Conservation (phyloP, 2,113 vertebrate species). For the Otis tarda region DNA sequence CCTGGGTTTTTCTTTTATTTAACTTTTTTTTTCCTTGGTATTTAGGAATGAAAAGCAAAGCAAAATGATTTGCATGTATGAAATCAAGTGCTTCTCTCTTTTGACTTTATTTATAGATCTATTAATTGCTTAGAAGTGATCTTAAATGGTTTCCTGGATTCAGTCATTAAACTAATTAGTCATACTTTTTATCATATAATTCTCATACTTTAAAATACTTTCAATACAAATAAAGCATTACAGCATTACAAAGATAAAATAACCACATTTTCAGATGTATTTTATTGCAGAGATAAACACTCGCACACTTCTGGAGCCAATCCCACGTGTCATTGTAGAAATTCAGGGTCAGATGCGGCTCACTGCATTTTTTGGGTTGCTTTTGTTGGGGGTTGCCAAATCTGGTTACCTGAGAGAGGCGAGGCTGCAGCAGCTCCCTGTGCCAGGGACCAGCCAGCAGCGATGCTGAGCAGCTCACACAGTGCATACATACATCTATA, state of each 20-base stretch:
- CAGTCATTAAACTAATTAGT: neutral
- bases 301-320: fast-evolving
- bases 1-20: neutral
- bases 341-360: neutral
- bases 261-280: neutral
- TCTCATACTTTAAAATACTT: neutral
- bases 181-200: neutral
- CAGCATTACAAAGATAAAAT: neutral
- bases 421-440: neutral
- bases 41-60: neutral
- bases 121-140: neutral
- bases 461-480: neutral
- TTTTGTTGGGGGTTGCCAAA: neutral
- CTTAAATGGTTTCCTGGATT: neutral
- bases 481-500: neutral
- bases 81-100: neutral
- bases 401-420: fast-evolving
- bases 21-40: neutral
- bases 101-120: neutral
- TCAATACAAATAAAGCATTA: neutral
- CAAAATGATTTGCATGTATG: neutral
- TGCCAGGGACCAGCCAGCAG: neutral
- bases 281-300: neutral
- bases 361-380: neutral
- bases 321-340: neutral